Evolutionary conservation across 35 echinoderm and acorn worm genomes (phyloP), one percentile per base, ranked within the genome.

Genomic region (Amphiura filiformis): DNA sequence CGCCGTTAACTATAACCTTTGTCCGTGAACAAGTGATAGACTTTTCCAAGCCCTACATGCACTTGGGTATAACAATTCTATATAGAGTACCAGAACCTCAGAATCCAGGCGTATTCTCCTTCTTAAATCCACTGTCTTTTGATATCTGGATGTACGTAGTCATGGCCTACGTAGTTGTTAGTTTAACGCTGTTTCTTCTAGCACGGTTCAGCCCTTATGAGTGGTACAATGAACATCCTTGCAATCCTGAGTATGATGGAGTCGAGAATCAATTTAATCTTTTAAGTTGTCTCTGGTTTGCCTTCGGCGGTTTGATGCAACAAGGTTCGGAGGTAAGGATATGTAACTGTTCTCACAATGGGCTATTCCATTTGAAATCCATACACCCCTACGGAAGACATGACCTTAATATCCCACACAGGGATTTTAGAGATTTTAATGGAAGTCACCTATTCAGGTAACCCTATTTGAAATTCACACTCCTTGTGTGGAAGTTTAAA

Each of bases 221-320:
- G 75, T 94, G 92, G 92, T 94, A 98, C 89, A 97, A 97, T 57
- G 92, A 92, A 28, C 96, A 98, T 56, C 96, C 92, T 36, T 94
- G 89, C 76, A 94, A 98, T 75, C 96, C 92, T 0, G 96, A 98
- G 31, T 94, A 93, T 76, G 84, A 87, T 40, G 78, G 70, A 31
- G 96, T 99, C 31, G 96, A 99, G 76, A 99, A 99, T 47, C 96
- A 99, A 79, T 99, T 99, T 77, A 99, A 92, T 47, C 82, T 99
- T 28, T 77, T 94, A 3, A 99, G 93, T 47, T 94, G 96, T 84
- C 84, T 99, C 88, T 99, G 96, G 96, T 99, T 99, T 77, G 86
- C 93, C 18, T 99, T 99, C 64, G 96, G 96, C 36, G 93, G 96
- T 11, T 84, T 99, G 35, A 99, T 99, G 96, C 96, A 99, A 76